Evolutionary conservation across 2,888 invertebrate genomes (phyloP).

Genomic region (Pseudanteris insignis): DNA sequence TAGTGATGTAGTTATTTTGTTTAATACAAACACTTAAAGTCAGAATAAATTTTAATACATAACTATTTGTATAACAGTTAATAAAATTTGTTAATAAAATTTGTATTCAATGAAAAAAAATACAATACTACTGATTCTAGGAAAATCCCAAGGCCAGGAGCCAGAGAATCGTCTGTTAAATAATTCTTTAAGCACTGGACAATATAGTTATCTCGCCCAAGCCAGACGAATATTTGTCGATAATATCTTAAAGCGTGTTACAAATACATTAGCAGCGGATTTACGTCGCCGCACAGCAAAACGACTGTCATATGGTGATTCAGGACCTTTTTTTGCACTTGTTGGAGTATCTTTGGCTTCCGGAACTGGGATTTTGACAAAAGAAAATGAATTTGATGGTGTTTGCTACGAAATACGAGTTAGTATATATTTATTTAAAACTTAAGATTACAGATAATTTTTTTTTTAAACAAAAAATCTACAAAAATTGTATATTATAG

Average conservation of each 20-base stretch:
- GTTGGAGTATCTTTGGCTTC: slow-evolving; percentile 79
- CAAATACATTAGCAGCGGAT: slow-evolving; percentile 73
- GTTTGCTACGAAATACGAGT: slow-evolving; percentile 82
- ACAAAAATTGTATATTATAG: no score
- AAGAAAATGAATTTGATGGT: slow-evolving; percentile 80
- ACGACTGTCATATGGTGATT: slow-evolving; percentile 74
- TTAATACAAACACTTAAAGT: no score
- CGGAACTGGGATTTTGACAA: slow-evolving; percentile 77
- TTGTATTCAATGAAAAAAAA: no score
- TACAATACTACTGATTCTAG: no score
- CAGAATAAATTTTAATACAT: no score
- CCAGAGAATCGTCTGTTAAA: slow-evolving; percentile 51
- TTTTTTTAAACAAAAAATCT: no score
- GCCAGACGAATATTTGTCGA: slow-evolving; percentile 76
- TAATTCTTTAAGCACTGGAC: slow-evolving; percentile 51
- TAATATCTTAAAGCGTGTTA: slow-evolving; percentile 76
- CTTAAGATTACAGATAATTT: no score
- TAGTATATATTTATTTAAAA: no score
- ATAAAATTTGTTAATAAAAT: no score
- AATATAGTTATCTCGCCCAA: slow-evolving; percentile 67
- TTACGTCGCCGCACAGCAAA: slow-evolving; percentile 73
- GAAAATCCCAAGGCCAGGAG: slow-evolving; percentile 60
- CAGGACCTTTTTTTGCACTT: slow-evolving; percentile 78
- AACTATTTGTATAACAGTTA: no score
- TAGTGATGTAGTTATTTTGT: no score